A percentile compares a stretch with the other conserved stretches of the same genome.
phyloP scores from a whole-genome alignment of 2,888 invertebrate species.

The Tetranychus truncatus region DNA sequence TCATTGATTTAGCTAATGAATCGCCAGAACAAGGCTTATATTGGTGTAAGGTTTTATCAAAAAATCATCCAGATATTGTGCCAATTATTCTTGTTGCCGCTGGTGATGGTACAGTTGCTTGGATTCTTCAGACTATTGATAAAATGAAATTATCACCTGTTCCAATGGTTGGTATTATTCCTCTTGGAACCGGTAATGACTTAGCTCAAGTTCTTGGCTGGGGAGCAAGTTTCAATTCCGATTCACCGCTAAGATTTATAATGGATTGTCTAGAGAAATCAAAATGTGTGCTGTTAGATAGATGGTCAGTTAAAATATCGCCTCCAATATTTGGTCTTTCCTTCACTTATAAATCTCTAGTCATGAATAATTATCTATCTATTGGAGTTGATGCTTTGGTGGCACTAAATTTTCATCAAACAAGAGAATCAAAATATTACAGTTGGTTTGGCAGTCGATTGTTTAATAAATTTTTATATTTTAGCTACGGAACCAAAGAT shows the following conservation, averaged over 20 bases:
- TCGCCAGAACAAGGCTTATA: constrained; percentile 59
- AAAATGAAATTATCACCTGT: constrained; percentile 50
- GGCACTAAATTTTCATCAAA: constrained; percentile 76
- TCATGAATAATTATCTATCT: constrained; percentile 79
- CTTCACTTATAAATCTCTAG: constrained; percentile 29
- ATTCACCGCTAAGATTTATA: constrained; percentile 24
- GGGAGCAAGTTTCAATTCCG: constrained; percentile 37
- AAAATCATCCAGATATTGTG: constrained; percentile 29
- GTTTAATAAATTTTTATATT: constrained; percentile 52
- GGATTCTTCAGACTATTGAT: constrained; percentile 63
- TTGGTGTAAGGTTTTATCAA: constrained; percentile 45
- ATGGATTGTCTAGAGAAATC: constrained; percentile 36
- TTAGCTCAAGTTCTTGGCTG: constrained; percentile 75
- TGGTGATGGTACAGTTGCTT: constrained; percentile 83
- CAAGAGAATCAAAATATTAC: constrained; percentile 64
- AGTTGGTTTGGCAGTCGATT: constrained; percentile 24
- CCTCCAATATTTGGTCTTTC: constrained; percentile 9
- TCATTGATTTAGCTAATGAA: constrained; percentile 53
- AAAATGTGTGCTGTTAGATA: constrained; percentile 41
- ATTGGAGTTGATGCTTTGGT: constrained; percentile 88
- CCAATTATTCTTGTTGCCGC: constrained; percentile 59
- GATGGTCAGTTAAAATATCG: constrained; percentile 38
- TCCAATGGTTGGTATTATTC: constrained; percentile 62
- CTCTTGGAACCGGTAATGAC: constrained; percentile 88
- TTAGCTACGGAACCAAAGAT: constrained; percentile 76